Conservation (phyloP, 2,797 vertebrate species). For the Rhinophrynus dorsalis region DNA sequence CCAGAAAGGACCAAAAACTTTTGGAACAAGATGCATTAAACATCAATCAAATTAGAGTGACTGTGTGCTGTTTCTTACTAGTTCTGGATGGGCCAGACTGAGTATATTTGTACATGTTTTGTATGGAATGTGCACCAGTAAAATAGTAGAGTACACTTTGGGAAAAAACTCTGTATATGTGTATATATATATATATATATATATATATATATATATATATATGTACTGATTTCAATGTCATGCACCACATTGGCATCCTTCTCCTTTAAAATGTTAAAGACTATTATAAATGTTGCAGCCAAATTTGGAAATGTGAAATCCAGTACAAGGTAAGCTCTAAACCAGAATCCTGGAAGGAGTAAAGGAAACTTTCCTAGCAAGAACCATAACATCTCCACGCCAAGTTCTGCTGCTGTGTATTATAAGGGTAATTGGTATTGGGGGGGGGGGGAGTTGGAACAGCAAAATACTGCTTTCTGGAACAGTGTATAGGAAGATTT, state of each 20-base stretch:
- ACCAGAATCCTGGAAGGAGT: conserved; percentile 2
- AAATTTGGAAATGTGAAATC: background rate
- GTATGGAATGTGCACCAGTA: too few species aligned
- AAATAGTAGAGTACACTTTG: too few species aligned
- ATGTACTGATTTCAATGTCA: too few species aligned
- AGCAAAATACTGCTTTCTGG: conserved; percentile 1
- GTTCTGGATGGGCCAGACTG: too few species aligned
- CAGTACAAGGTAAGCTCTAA: conserved; percentile 1
- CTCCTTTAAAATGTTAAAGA: conserved; percentile 19
- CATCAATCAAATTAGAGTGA: too few species aligned
- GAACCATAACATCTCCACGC: background rate
- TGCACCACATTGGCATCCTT: background rate
- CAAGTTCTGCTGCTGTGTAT: background rate
- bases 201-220: too few species aligned
- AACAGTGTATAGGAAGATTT: conserved; percentile 9
- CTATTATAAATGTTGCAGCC: conserved; percentile 31
- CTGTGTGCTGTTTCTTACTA: too few species aligned
- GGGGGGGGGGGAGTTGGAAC: background rate
- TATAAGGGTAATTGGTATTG: background rate
- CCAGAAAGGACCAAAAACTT: too few species aligned
- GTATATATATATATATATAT: too few species aligned
- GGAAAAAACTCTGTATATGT: too few species aligned
- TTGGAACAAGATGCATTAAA: too few species aligned
- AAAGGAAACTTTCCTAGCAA: conserved; percentile 32
- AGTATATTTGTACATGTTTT: too few species aligned